phyloP scores from a whole-genome alignment of 1,140 invertebrate genomes.

The Halesus radiatus region DNA sequence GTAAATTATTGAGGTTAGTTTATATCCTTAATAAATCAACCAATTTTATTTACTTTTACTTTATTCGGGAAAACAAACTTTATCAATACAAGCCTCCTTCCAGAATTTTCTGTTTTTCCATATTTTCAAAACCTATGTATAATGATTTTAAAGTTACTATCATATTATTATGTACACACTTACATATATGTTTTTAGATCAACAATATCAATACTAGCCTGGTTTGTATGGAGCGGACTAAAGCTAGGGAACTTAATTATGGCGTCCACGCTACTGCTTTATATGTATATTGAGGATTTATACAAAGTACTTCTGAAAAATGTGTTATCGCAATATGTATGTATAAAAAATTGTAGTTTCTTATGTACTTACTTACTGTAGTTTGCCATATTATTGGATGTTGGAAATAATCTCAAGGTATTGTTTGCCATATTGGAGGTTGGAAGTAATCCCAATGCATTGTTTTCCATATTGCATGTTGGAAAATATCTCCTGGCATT shows the following conservation, averaged over 20 bases:
- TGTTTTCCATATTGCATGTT: too few species aligned
- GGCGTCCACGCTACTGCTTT: slow-evolving; percentile 54
- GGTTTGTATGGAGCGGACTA: slow-evolving; percentile 63
- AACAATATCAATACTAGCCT: slow-evolving; percentile 62
- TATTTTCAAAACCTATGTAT: not conserved
- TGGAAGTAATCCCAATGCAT: too few species aligned
- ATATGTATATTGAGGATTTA: slow-evolving; percentile 32
- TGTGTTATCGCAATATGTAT: too few species aligned
- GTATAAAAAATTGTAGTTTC: too few species aligned
- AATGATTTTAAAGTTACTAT: not conserved
- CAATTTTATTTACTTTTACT: too few species aligned
- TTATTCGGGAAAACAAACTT: too few species aligned
- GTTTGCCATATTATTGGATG: too few species aligned
- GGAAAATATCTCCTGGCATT: too few species aligned
- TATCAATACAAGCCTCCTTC: not conserved
- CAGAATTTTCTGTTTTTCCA: not conserved
- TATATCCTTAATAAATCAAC: not conserved
- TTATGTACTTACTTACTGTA: too few species aligned
- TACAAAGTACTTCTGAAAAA: not conserved
- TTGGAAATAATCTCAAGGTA: too few species aligned
- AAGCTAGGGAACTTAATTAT: slow-evolving; percentile 61
- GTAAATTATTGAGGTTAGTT: slow-evolving; percentile 57
- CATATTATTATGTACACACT: too few species aligned
- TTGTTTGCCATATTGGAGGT: too few species aligned
- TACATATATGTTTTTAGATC: slow-evolving; percentile 59